A percentile compares a stretch with the other conserved stretches of the same genome.
These are phyloP conservation scores for Trogon surrucura DNA, from an alignment of 2,113 vertebrate genomes.

Conservation along the genomic window DNA sequence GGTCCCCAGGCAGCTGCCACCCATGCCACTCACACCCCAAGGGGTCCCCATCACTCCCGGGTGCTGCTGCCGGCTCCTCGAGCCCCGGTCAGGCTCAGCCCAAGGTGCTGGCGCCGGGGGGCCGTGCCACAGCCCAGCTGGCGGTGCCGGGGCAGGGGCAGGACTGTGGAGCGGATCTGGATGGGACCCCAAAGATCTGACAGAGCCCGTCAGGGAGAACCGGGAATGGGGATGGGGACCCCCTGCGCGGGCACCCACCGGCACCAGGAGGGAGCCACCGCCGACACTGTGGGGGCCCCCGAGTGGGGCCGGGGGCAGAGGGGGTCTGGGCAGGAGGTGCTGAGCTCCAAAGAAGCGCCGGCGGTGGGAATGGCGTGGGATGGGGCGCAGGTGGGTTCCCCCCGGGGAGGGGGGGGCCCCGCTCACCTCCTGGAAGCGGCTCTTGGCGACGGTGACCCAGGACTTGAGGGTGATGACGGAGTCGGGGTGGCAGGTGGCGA, in stretches of 20 bases:
- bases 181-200: not conserved
- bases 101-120: fast-evolving
- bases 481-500: slow-evolving; percentile 84
- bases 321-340: too few species aligned
- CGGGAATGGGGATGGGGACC: not conserved
- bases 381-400: fast-evolving
- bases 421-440: slow-evolving; percentile 87
- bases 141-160: not conserved
- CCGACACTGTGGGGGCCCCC: fast-evolving
- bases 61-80: not conserved
- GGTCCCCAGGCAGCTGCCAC: too few species aligned
- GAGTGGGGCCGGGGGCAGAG: too few species aligned
- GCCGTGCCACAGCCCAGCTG: not conserved
- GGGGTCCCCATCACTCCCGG: not conserved
- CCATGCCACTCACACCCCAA: not conserved
- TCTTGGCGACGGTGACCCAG: slow-evolving; percentile 85
- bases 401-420: fast-evolving
- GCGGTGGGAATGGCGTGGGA: fast-evolving
- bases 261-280: not conserved
- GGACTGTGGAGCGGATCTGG: not conserved
- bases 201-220: not conserved
- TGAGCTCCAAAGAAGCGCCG: fast-evolving
- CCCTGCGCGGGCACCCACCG: not conserved
- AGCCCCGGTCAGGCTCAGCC: not conserved
- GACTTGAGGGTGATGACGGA: slow-evolving; percentile 85